These are phyloP conservation scores for Maniola hyperantus DNA, from an alignment of 2,888 invertebrate genomes.

Conservation along the genomic window DNA sequence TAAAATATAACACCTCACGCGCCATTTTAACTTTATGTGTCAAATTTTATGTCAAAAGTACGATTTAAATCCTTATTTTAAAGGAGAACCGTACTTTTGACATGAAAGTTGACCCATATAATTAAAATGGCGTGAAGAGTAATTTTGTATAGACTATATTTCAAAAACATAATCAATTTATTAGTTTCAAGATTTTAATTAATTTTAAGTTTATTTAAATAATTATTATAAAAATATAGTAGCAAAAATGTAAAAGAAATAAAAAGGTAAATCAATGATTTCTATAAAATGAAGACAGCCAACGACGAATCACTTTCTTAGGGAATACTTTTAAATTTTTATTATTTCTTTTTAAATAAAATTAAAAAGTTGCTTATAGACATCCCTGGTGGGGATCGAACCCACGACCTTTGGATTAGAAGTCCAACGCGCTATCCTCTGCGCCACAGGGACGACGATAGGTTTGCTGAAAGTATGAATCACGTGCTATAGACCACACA, in stretches of 20 bases:
- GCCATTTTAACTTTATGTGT: too few relatives aligned
- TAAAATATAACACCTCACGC: too few relatives aligned
- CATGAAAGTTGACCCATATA: too few relatives aligned
- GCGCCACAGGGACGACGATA: constrained; percentile 68
- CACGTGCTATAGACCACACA: not conserved
- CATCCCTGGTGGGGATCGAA: constrained; percentile 93
- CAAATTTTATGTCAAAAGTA: too few relatives aligned
- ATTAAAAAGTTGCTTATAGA: not conserved
- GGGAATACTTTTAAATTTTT: not conserved
- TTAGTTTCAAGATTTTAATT: too few relatives aligned
- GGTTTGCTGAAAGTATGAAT: not conserved
- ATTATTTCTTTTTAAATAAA: not conserved
- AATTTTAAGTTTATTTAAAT: too few relatives aligned
- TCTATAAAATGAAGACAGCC: not conserved
- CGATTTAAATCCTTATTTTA: too few relatives aligned
- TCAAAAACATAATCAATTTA: too few relatives aligned
- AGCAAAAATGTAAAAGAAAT: not conserved
- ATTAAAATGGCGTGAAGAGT: too few relatives aligned
- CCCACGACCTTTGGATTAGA: constrained; percentile 94
- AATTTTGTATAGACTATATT: too few relatives aligned
- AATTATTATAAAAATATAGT: too few relatives aligned
- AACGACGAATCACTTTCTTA: not conserved
- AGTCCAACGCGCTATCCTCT: constrained; percentile 94
- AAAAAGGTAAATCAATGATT: not conserved
- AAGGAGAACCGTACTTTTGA: too few relatives aligned